Base-by-base conservation (phyloP, 1,140 invertebrate species). In the Drosophila punjabiensis region DNA sequence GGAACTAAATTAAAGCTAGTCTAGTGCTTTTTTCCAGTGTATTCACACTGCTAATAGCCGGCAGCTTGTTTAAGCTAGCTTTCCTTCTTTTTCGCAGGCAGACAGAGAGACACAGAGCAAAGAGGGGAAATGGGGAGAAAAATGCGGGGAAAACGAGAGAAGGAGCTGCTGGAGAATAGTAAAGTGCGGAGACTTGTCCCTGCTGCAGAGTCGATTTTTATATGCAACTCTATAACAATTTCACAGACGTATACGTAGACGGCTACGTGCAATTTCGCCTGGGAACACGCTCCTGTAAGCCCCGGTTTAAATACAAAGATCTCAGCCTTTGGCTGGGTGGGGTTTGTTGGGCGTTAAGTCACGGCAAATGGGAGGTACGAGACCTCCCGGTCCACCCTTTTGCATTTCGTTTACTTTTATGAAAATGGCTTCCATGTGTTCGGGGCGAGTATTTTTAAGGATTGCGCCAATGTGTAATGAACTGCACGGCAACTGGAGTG, bases 381-480 rank as follows among this genome's bases (percentile, higher is more conserved):
- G 35, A 41, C 55, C 32, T 56, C 56, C 43, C 20, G n/a, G n/a
- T n/a, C 30, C 28, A 43, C 62, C 50, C 47, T 75, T 60, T 61
- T 52, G 30, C 65, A 83, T 81, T 88, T 84, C 81, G 77, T 88
- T 88, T 81, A 89, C 84, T 89, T 88, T 88, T 89, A 88, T 88
- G 76, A 83, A 80, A 83, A 88, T 78, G 71, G 62, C 69, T 67
- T 45, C 50, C 48, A 84, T 65, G 48, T 82, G 69, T 76, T 67
- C 66, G 52, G 55, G 60, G 52, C 61, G 67, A 68, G 70, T 67
- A 63, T 80, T 59, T 52, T 60, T 78, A 65, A 88, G 79, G 85
- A 87, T 77, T 87, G 82, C 70, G 43, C 63, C 67, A 67, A 67
- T 75, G 82, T 86, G 82, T 81, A 74, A 81, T 81, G 82, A 85